Evolutionary conservation across 2,888 invertebrate genomes (phyloP).

Genomic region (Eupsilia transversa): DNA sequence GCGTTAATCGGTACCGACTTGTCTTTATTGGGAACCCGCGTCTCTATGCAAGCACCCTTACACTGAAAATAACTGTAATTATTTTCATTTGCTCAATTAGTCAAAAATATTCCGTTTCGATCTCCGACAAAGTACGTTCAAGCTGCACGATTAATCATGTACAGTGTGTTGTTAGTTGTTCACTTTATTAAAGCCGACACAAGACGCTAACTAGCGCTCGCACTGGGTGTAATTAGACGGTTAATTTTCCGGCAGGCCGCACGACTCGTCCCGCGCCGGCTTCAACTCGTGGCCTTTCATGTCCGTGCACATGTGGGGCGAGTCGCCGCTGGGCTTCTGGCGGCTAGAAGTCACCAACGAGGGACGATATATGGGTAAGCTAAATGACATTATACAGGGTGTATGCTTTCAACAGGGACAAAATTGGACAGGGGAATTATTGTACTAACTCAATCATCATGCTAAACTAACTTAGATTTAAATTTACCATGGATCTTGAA

Average conservation of each 20-base stretch:
- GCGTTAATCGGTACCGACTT: no score
- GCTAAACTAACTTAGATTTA: constrained; percentile 19
- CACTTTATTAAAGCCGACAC: constrained; percentile 65
- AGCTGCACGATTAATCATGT: constrained; percentile 50
- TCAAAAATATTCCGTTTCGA: neutral
- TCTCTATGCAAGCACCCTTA: neutral
- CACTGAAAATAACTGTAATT: neutral
- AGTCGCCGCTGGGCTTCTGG: constrained; percentile 98
- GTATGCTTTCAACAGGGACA: neutral
- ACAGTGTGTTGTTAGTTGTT: constrained; percentile 49
- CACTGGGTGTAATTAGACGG: constrained; percentile 72
- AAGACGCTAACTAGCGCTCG: constrained; percentile 66
- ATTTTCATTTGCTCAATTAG: constrained; percentile 21
- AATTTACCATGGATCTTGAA: constrained; percentile 40
- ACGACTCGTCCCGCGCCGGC: constrained; percentile 97
- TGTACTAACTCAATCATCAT: constrained; percentile 7
- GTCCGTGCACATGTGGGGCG: constrained; percentile 99
- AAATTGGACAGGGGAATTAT: neutral
- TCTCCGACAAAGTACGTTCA: constrained; percentile 4
- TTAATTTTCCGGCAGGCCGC: constrained; percentile 90
- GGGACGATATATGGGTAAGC: constrained; percentile 96
- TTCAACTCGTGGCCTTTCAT: constrained; percentile 99
- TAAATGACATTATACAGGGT: constrained; percentile 15
- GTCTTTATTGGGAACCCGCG: neutral
- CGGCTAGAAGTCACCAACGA: constrained; percentile 98